Conservation (phyloP, 2,888 invertebrate genomes). For the Palloptera scutellata region DNA sequence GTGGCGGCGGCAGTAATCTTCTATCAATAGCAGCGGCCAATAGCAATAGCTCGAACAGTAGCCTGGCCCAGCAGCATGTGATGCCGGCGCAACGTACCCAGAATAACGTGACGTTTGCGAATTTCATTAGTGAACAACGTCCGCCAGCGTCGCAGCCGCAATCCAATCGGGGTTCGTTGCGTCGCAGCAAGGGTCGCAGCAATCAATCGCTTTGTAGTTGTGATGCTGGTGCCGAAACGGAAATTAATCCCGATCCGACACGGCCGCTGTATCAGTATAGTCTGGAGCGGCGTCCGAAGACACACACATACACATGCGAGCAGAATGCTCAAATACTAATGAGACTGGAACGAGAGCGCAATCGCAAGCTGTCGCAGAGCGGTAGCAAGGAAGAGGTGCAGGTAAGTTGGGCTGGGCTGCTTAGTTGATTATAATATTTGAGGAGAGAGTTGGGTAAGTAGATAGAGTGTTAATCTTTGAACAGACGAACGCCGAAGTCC, state of each 20-base stretch:
- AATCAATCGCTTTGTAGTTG: constrained; percentile 64
- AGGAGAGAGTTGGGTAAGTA: not conserved
- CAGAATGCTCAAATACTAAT: constrained; percentile 66
- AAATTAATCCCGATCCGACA: constrained; percentile 61
- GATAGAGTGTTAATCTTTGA: no score
- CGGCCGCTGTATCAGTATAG: constrained; percentile 65
- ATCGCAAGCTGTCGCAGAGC: constrained; percentile 56
- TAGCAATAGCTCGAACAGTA: constrained; percentile 43
- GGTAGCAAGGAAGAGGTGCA: constrained; percentile 38
- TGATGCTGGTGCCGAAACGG: constrained; percentile 62
- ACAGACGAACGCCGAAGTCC: no score
- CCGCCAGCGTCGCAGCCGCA: constrained; percentile 29
- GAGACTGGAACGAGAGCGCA: constrained; percentile 63
- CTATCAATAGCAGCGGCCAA: constrained; percentile 35
- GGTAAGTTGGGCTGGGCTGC: constrained; percentile 25
- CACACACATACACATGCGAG: constrained; percentile 66
- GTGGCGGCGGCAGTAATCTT: constrained; percentile 42
- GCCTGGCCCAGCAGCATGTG: constrained; percentile 32
- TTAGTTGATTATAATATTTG: not conserved
- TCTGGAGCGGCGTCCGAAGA: constrained; percentile 64
- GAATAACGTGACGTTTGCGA: constrained; percentile 60
- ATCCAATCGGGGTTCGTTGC: constrained; percentile 57
- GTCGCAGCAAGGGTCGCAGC: constrained; percentile 62
- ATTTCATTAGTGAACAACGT: constrained; percentile 49
- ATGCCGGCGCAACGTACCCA: constrained; percentile 38